Base-by-base conservation (phyloP, 1,140 invertebrate genomes). In the Drosophila murphyi region DNA sequence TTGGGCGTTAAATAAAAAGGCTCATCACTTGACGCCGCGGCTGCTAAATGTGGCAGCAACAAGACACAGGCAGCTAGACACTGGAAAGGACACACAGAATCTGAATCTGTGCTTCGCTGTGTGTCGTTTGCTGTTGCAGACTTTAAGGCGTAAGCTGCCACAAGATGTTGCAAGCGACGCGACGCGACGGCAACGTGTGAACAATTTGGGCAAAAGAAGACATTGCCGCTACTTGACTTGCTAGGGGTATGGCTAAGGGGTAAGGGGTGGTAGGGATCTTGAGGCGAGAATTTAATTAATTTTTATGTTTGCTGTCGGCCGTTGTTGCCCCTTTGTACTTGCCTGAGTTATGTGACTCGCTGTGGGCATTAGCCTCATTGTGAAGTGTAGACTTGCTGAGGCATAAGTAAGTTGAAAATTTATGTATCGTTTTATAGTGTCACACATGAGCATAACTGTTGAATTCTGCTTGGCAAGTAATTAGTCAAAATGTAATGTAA, bases 21-120 rank as follows among this genome's bases (percentile, higher is more conserved):
- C 63, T 55, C 85, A 79, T 88, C 83, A 88, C 85, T 88, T 88
- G 83, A 88, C 83, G 77, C 77, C 76, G 80, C 64, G 59, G 67
- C 78, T 56, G 69, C 56, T 41, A 51, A 57, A 69, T 48, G 64
- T 61, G 72, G 57, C 43, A 70, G 57, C 32, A 55, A 55, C 41
- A 71, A 48, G 35, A 28, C 34, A 41, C 70, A 74, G 63, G 29
- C 51, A 67, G 20, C 20, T 12, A 37, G 57, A 48, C 35, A 57
- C 7, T 35, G 37, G 61, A 67, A 34, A 43, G 52, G 48, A 73
- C 32, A 70, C 39, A 39, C 43, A 43, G 29, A 12, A 20, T 20
- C 20, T 20, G 20, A 31, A 74, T 31, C 37, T 1, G 43, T 43
- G 39, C 4, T 34, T 1, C 20, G 7, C 3, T 10, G n/a, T 5